phyloP scores from a whole-genome alignment of 2,113 vertebrate species.

The Brachirus orientalis region DNA sequence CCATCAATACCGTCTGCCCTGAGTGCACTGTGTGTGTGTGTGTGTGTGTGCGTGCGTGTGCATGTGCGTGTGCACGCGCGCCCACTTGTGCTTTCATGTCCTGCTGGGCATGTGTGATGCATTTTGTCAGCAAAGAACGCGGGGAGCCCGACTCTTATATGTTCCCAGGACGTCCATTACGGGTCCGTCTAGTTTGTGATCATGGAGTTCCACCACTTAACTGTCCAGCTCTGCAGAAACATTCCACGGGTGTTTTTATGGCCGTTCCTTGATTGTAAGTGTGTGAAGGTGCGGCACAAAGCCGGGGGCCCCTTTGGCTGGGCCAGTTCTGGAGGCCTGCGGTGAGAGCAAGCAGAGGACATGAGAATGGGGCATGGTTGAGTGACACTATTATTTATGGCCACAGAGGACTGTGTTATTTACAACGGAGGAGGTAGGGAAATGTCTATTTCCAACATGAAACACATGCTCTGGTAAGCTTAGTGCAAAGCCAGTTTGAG shows the following conservation, averaged over 20 bases:
- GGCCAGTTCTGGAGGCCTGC: constrained; percentile 58
- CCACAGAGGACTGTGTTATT: constrained; percentile 67
- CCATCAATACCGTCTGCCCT: constrained; percentile 72
- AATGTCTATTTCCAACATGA: constrained; percentile 70
- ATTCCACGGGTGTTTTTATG: constrained; percentile 71
- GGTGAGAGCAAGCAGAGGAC: constrained; percentile 78
- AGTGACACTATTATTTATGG: constrained; percentile 76
- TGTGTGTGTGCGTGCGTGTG: constrained; percentile 17
- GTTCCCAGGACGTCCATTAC: constrained; percentile 67
- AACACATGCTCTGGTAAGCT: constrained; percentile 58
- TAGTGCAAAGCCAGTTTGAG: constrained; percentile 47
- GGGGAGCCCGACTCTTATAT: constrained; percentile 55
- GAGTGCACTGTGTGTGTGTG: constrained; percentile 49
- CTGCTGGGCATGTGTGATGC: constrained; percentile 49
- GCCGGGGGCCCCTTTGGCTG: constrained; percentile 54
- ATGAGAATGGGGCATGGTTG: constrained; percentile 75
- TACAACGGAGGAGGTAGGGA: constrained; percentile 66
- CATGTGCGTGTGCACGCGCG: too few species aligned
- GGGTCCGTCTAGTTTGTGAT: constrained; percentile 61
- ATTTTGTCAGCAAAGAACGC: constrained; percentile 49
- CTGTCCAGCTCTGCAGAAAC: constrained; percentile 55
- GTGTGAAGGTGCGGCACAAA: constrained; percentile 64
- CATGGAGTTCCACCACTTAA: constrained; percentile 64
- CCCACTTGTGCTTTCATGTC: constrained; percentile 55
- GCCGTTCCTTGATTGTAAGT: constrained; percentile 66